Evolutionary conservation across 2,797 vertebrate genomes (phyloP), one percentile per base, ranked within the genome.

Genomic region (Alectoris magna): DNA sequence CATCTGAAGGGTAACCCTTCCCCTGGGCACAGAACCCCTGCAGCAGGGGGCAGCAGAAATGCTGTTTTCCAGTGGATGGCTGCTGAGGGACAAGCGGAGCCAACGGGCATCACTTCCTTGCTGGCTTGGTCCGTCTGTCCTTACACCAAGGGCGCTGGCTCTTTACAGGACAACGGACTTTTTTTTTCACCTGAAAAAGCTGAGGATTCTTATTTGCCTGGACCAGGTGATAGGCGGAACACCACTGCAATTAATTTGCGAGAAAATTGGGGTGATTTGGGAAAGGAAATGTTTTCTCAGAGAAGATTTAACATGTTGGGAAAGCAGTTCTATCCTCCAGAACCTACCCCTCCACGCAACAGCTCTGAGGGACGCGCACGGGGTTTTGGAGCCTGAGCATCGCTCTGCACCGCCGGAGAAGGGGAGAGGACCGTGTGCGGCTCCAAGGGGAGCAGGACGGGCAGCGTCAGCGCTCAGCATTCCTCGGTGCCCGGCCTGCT

Each of bases 401-500:
- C 38, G 9, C 4, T 4, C 31, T 44, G 41, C 58, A 56, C 15
- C 48, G 51, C 29, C 29, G 26, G 38, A 41, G 82, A 34, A 69
- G 31, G 27, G 5, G 43, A 41, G 18, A 17, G 44, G 55, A n/a
- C 76, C 53, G 34, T 10, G 26, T 22, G 34, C 39, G 41, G 62
- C 21, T 9, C 8, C 22, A 46, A 6, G 8, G 15, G 16, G 38
- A 51, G n/a, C 26, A 53, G 27, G 12, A 73, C 18, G 5, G 0
- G 2, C n/a, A 60, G 16, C 0, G 1, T 8, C 38, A 10, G 7
- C 1, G 7, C 3, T 1, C 43, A 27, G 14, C 27, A 34, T 22
- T 14, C 31, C 69, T 24, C 7, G 7, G 36, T 71, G 53, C 17
- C 66, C 4, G 9, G 16, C 11, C 44, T 11, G 10, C 1, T 6